These are phyloP conservation scores for Panurus biarmicus DNA, from an alignment of 2,113 vertebrate genomes.

Conservation along the genomic window DNA sequence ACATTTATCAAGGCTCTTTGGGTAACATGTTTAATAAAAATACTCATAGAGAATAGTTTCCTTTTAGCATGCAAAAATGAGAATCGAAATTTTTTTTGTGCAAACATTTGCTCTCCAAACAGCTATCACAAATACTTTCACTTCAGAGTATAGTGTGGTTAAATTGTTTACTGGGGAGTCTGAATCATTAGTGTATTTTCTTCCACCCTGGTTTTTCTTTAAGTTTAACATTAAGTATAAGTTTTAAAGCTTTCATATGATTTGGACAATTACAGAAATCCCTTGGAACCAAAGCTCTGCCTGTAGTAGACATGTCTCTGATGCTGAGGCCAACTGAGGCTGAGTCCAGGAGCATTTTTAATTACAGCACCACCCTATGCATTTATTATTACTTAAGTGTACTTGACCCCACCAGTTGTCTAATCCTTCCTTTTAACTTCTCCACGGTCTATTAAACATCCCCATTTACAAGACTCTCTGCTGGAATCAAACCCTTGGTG, in stretches of 20 bases:
- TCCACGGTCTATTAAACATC: slow-evolving; percentile 60
- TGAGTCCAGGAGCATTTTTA: slow-evolving; percentile 24
- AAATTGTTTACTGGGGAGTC: not conserved
- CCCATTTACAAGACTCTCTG: slow-evolving; percentile 37
- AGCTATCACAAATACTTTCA: not conserved
- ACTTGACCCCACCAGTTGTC: slow-evolving; percentile 33
- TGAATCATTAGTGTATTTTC: not conserved
- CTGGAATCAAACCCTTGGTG: slow-evolving; percentile 21
- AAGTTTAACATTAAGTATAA: not conserved
- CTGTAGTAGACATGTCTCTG: not conserved
- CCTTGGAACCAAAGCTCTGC: not conserved
- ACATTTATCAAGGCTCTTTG: not conserved
- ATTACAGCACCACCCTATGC: slow-evolving; percentile 12
- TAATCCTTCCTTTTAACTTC: slow-evolving; percentile 63
- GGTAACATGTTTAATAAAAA: not conserved
- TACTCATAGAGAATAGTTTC: not conserved
- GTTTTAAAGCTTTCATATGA: not conserved
- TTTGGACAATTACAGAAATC: not conserved
- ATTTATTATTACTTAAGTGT: slow-evolving; percentile 36
- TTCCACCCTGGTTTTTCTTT: not conserved
- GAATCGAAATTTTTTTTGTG: not conserved
- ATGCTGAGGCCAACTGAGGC: not conserved
- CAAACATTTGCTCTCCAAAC: not conserved
- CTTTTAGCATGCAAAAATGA: not conserved
- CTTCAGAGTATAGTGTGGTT: not conserved